Conservation (phyloP, 2,888 invertebrate genomes). For the Plutella xylostella region DNA sequence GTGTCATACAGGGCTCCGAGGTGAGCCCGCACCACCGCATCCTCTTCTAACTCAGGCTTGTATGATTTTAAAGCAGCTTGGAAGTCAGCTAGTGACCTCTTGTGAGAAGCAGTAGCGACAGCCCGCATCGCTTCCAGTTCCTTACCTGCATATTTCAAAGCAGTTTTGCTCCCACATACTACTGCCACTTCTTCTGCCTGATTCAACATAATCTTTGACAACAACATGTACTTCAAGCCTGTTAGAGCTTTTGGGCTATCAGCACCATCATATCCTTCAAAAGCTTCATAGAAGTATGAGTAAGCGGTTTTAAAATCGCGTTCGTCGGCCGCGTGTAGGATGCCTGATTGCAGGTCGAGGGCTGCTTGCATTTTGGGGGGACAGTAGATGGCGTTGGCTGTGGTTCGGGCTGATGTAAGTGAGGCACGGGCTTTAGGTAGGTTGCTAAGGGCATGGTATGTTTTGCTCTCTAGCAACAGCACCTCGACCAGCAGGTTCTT, state of each 20-base stretch:
- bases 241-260: constrained; percentile 92
- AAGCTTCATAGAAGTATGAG: constrained; percentile 99
- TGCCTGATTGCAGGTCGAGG: constrained; percentile 96
- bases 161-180: constrained; percentile 96
- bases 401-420: constrained; percentile 97
- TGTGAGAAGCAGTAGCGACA: constrained; percentile 95
- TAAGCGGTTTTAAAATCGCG: constrained; percentile 99
- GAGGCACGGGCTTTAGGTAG: constrained; percentile 97
- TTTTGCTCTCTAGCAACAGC: constrained; percentile 97
- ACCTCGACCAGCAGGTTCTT: constrained; percentile 99
- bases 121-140: constrained; percentile 99
- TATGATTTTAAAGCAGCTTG: constrained; percentile 89
- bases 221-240: constrained; percentile 98
- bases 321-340: constrained; percentile 99
- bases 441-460: constrained; percentile 97
- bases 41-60: constrained; percentile 91
- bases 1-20: constrained; percentile 97
- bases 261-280: constrained; percentile 97
- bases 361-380: constrained; percentile 99
- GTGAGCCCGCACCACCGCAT: constrained; percentile 97
- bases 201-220: constrained; percentile 98
- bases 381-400: constrained; percentile 99
- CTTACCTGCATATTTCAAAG: constrained; percentile 94
- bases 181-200: constrained; percentile 96
- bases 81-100: constrained; percentile 97